Base-by-base conservation (phyloP, 2,888 invertebrate genomes). In the Spilosoma lubricipeda region DNA sequence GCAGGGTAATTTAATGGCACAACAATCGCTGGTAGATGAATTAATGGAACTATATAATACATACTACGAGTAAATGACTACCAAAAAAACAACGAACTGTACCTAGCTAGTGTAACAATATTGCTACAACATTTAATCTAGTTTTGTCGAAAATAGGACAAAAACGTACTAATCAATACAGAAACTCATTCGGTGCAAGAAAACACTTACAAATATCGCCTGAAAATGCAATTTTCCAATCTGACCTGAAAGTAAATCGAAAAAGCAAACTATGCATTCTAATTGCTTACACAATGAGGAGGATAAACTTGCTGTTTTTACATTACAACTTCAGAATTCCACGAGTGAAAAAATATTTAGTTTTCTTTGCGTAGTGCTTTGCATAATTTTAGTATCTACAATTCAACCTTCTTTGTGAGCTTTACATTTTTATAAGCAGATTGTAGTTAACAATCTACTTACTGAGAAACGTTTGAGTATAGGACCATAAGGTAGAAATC, bases 181-280 rank as follows among this genome's bases (percentile, higher is more conserved):
- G 71, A 72, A 81, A 79, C 76, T 71, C 66, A n/a, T 80, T 69
- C 67, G 30, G 65, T 70, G 27, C 66, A 70, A 70, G 48, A 23
- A 45, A 76, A 77, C 77, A 75, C 77, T 82, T 79, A 77, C 80
- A 86, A 87, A 85, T 82, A 82, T 75, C 78, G 74, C 81, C 82
- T 80, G 76, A 71, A 75, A 85, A 83, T 87, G 85, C 85, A 85
- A 87, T 89, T 89, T 85, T 81, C 86, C 66, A 72, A 77, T 73
- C 73, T 82, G 84, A 85, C 78, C 84, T 80, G 80, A 87, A 87
- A 87, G 82, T 84, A 83, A 86, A 86, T 86, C 82, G 82, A 84
- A 77, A 81, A 70, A 82, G 81, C 85, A 72, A 80, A 85, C 87
- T 86, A 86, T 90, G 90, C 88, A 90, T 89, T 89, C 86, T 89